Evolutionary conservation across 2,797 vertebrate genomes (phyloP).

Genomic region (Otolemur crassicaudatus): DNA sequence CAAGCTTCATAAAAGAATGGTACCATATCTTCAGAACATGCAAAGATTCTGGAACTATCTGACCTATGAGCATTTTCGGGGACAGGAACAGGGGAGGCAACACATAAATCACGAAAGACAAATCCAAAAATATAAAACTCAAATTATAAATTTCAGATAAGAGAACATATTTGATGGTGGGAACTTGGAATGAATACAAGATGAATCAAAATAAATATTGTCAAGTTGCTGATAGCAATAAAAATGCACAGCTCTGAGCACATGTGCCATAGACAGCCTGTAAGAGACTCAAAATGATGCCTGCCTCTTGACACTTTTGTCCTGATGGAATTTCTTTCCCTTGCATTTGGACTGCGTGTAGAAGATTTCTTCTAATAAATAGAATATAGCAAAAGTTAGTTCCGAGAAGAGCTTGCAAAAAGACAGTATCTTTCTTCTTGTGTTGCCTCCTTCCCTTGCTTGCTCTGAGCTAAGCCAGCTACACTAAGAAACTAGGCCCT

Average conservation of each 20-base stretch:
- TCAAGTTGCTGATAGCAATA: background rate
- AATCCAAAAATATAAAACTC: background rate
- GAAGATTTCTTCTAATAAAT: background rate
- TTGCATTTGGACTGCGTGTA: background rate
- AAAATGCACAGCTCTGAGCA: background rate
- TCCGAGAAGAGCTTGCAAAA: background rate
- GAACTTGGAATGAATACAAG: background rate
- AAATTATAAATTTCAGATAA: background rate
- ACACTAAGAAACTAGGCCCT: background rate
- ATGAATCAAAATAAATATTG: background rate
- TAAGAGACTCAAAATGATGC: no score
- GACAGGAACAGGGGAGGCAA: fast-evolving
- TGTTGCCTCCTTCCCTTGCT: background rate
- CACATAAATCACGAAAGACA: background rate
- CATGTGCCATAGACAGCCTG: background rate
- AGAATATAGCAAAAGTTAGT: background rate
- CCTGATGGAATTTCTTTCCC: background rate
- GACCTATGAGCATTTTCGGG: background rate
- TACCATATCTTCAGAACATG: background rate
- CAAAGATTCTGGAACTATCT: background rate
- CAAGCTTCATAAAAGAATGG: background rate
- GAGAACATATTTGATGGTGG: background rate
- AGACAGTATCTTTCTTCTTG: background rate
- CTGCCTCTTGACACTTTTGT: background rate
- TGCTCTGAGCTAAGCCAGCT: background rate